Evolutionary conservation across 2,888 invertebrate genomes (phyloP).

Genomic region (Aleiodes alternator): DNA sequence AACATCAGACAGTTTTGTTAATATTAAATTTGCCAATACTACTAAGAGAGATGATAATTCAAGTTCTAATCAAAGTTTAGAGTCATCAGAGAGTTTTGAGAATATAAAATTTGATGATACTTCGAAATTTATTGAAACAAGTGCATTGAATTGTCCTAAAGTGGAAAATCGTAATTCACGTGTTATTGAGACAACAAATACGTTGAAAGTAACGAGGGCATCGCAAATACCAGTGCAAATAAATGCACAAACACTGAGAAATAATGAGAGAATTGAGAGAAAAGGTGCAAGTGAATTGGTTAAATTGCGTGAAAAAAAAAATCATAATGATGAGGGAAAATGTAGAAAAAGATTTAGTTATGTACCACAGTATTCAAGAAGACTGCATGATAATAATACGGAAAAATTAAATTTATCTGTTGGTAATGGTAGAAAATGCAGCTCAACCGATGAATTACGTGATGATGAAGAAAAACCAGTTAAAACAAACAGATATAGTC

Average conservation of each 20-base stretch:
- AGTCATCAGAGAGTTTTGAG: constrained; percentile 65
- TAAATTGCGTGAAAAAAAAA: constrained; percentile 61
- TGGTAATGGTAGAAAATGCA: constrained; percentile 59
- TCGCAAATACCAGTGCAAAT: constrained; percentile 58
- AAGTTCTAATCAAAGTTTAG: constrained; percentile 64
- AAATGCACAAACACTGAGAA: constrained; percentile 48
- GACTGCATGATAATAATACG: constrained; percentile 22
- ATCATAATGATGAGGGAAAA: constrained; percentile 40
- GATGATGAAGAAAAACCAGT: constrained; percentile 61
- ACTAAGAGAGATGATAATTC: constrained; percentile 55
- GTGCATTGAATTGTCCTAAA: background rate
- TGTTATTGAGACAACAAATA: constrained; percentile 38
- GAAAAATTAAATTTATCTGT: constrained; percentile 47
- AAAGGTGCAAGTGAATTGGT: constrained; percentile 58
- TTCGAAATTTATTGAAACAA: constrained; percentile 21
- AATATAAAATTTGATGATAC: constrained; percentile 59
- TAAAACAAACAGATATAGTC: constrained; percentile 65
- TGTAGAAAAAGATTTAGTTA: constrained; percentile 63
- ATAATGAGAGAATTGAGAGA: constrained; percentile 46
- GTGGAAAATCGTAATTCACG: background rate
- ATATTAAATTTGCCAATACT: constrained; percentile 65
- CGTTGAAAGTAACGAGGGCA: constrained; percentile 43
- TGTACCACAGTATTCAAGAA: constrained; percentile 56
- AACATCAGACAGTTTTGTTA: constrained; percentile 69
- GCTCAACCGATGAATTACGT: constrained; percentile 64